Evolutionary conservation across 2,888 invertebrate genomes (phyloP).

Genomic region (Ophion ventricosus): DNA sequence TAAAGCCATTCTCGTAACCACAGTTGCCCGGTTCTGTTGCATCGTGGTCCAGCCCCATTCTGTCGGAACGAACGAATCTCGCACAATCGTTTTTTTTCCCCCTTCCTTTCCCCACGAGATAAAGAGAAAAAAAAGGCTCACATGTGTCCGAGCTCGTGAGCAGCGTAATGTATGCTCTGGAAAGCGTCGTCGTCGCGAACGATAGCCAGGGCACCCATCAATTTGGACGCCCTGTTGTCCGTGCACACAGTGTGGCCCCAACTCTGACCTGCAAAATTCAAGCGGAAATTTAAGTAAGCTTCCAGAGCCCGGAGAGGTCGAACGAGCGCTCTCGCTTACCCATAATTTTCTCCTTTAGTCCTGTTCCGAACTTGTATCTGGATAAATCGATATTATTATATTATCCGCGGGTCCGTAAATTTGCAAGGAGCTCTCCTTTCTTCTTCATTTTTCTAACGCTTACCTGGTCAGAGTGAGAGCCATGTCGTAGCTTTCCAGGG

Average conservation of each 20-base stretch:
- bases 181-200: background rate
- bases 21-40: background rate
- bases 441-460: background rate
- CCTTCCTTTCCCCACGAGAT: background rate
- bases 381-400: background rate
- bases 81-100: background rate
- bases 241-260: background rate
- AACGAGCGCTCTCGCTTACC: background rate
- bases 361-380: background rate
- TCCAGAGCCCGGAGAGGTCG: background rate
- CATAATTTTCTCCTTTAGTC: background rate
- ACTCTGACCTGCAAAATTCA: background rate
- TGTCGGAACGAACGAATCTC: background rate
- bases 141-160: background rate
- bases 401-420: background rate
- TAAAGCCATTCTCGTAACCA: background rate
- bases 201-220: background rate
- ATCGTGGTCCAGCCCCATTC: conserved; percentile 38
- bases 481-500: conserved; percentile 41
- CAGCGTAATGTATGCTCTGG: background rate
- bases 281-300: no score
- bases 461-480: conserved; percentile 46
- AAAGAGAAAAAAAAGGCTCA: background rate
- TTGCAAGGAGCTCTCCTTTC: background rate
- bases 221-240: background rate